Conservation (phyloP, 2,113 vertebrate species). For the Macrotis lagotis region DNA sequence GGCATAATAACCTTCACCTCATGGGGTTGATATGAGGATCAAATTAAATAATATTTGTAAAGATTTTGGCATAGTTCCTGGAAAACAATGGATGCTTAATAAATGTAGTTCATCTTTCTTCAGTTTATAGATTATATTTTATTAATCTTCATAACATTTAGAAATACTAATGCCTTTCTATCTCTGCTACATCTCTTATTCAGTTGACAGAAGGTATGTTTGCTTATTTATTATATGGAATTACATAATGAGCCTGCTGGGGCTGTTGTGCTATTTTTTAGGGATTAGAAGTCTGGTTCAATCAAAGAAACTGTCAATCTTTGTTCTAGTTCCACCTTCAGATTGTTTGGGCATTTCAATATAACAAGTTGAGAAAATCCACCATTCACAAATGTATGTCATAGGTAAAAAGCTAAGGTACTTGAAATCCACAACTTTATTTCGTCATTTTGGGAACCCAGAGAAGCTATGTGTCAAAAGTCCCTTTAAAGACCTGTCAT, state of each 20-base stretch:
- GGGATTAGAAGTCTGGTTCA: background rate
- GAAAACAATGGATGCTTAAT: background rate
- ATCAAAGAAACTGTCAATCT: background rate
- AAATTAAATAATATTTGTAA: background rate
- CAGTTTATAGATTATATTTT: background rate
- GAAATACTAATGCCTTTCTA: background rate
- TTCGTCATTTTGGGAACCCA: background rate
- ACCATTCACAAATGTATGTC: background rate
- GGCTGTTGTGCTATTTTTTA: background rate
- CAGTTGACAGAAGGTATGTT: background rate
- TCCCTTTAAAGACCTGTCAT: background rate
- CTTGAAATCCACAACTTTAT: background rate
- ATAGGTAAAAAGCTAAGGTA: background rate
- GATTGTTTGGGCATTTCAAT: background rate
- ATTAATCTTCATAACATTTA: background rate
- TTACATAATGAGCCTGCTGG: background rate
- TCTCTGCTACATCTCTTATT: background rate
- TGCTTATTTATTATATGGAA: background rate
- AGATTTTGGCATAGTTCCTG: background rate
- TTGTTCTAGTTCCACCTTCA: background rate
- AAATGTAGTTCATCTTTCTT: background rate
- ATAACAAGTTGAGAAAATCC: background rate
- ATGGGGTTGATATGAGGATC: background rate
- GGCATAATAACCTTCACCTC: background rate
- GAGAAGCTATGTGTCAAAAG: background rate